These are phyloP conservation scores for Ceryle rudis DNA, from an alignment of 2,797 vertebrate genomes.

Conservation along the genomic window DNA sequence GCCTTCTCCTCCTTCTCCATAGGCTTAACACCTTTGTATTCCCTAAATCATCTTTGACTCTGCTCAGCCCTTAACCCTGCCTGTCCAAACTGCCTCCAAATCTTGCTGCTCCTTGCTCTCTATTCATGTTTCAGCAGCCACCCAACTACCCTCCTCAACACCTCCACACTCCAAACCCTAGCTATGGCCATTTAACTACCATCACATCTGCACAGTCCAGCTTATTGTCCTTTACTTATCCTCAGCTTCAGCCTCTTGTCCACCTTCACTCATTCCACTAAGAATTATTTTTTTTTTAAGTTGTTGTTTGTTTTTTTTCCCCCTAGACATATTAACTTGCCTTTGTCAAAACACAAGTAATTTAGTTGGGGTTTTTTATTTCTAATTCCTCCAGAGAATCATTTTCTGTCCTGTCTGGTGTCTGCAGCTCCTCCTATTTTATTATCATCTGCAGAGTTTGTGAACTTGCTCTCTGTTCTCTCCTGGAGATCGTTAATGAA, in stretches of 20 bases:
- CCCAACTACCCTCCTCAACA: background rate
- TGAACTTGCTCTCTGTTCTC: constrained; percentile 8
- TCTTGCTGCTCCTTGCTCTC: background rate
- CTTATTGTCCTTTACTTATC: background rate
- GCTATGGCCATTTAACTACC: background rate
- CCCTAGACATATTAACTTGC: background rate
- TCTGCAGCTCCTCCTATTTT: background rate
- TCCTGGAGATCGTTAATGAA: constrained; percentile 49
- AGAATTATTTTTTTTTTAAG: background rate
- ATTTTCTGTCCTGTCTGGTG: background rate
- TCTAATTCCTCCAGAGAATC: background rate
- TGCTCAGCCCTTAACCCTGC: background rate
- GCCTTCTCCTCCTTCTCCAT: background rate
- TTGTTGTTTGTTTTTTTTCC: fast-evolving
- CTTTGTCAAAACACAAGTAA: background rate
- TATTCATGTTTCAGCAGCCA: background rate
- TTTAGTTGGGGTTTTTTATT: background rate
- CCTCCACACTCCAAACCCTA: background rate
- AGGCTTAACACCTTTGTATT: background rate
- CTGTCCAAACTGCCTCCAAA: background rate
- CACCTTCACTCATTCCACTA: background rate
- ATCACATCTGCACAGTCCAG: background rate
- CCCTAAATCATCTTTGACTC: background rate
- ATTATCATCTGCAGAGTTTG: constrained; percentile 14
- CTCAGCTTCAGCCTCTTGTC: background rate